Evolutionary conservation across 2,888 invertebrate genomes (phyloP).

Genomic region (Tridacna crocea): DNA sequence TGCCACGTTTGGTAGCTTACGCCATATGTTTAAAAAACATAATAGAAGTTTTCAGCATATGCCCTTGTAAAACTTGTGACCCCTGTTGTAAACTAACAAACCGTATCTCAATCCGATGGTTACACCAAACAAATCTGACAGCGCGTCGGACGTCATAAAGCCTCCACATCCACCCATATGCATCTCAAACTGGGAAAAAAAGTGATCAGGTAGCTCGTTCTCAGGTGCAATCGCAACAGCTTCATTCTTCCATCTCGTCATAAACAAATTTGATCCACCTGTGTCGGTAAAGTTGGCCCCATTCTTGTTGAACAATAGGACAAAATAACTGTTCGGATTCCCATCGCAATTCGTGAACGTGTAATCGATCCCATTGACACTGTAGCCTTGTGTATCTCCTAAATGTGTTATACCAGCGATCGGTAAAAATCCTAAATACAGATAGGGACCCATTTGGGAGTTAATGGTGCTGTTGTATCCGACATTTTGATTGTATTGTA

Average conservation of each 20-base stretch:
- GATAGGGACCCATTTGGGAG: constrained; percentile 31
- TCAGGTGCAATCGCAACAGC: constrained; percentile 16
- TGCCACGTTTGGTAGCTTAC: too few relatives aligned
- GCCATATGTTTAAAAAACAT: too few relatives aligned
- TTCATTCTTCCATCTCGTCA: constrained; percentile 47
- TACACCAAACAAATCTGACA: constrained; percentile 48
- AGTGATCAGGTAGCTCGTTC: constrained; percentile 34
- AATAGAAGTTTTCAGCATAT: too few relatives aligned
- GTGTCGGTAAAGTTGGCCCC: neutral
- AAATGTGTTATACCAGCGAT: neutral
- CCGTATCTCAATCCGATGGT: constrained; percentile 60
- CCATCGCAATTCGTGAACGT: constrained; percentile 55
- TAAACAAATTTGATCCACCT: neutral
- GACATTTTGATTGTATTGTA: constrained; percentile 35
- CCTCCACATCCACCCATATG: constrained; percentile 64
- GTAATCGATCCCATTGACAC: constrained; percentile 34
- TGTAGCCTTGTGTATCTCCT: constrained; percentile 35
- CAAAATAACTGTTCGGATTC: constrained; percentile 25
- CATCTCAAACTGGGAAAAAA: constrained; percentile 51
- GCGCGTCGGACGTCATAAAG: constrained; percentile 42
- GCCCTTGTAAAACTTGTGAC: too few relatives aligned
- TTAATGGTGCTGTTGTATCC: constrained; percentile 26
- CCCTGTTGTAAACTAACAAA: too few relatives aligned
- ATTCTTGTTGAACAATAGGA: neutral
- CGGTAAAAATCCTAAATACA: constrained; percentile 47